phyloP scores from a whole-genome alignment of 2,113 vertebrate species.

The Pedionomus torquatus region DNA sequence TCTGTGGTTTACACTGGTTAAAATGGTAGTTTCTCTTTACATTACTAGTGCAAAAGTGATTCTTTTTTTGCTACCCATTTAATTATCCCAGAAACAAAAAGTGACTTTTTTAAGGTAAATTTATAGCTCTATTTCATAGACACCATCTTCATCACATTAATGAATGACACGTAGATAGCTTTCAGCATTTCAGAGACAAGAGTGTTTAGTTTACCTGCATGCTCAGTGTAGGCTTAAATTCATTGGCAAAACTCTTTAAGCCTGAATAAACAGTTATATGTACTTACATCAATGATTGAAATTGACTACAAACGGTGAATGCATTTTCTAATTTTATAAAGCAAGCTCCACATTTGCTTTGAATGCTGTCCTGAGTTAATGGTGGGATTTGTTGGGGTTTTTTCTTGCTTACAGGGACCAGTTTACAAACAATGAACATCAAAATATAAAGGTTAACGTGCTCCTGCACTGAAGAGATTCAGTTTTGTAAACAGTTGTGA shows the following conservation, averaged over 20 bases:
- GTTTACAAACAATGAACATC: neutral
- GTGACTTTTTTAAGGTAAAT: neutral
- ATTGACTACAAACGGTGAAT: neutral
- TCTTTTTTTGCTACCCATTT: neutral
- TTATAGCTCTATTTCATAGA: neutral
- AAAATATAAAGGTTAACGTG: neutral
- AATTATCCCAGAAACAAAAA: neutral
- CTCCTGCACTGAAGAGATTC: neutral
- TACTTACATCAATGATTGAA: neutral
- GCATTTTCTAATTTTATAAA: neutral
- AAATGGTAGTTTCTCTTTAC: neutral
- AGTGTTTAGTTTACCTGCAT: neutral
- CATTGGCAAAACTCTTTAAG: neutral
- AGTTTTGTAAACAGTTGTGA: neutral
- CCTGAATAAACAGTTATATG: neutral
- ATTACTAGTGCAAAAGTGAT: neutral
- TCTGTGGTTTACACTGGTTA: neutral
- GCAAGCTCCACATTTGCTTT: neutral
- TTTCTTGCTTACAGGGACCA: neutral
- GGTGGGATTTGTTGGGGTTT: neutral
- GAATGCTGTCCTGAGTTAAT: neutral
- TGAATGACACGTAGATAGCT: neutral
- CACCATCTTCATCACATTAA: neutral
- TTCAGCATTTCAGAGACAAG: neutral
- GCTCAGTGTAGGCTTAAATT: neutral